These are phyloP conservation scores for Cydia pomonella DNA, from an alignment of 1,140 invertebrate genomes.

Conservation along the genomic window DNA sequence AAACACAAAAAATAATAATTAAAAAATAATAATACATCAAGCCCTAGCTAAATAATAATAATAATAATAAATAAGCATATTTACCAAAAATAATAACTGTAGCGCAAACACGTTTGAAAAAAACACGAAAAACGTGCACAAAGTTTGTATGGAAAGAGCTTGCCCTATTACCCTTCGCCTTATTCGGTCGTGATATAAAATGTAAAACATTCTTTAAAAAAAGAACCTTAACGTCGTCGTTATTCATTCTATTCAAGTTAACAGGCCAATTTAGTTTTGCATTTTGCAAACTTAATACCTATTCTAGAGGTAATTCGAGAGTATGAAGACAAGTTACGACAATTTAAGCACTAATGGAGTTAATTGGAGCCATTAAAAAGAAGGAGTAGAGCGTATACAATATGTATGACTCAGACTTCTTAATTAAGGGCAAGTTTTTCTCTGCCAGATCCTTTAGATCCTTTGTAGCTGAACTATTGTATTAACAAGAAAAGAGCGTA, in stretches of 20 bases:
- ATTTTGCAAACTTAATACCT: neutral
- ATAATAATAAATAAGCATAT: too few relatives aligned
- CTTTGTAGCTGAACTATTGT: too few relatives aligned
- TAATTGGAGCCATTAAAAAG: neutral
- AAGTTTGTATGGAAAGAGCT: too few relatives aligned
- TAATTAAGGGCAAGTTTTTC: neutral
- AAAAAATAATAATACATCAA: too few relatives aligned
- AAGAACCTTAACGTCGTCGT: neutral
- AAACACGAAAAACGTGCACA: too few relatives aligned
- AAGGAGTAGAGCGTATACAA: neutral
- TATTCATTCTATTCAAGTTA: conserved; percentile 11
- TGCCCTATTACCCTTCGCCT: too few relatives aligned
- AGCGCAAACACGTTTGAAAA: too few relatives aligned
- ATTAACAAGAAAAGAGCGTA: too few relatives aligned
- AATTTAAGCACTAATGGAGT: conserved; percentile 3
- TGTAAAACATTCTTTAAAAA: neutral
- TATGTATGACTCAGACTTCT: neutral
- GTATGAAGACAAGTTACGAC: conserved; percentile 3
- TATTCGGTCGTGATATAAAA: neutral
- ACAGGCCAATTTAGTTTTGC: neutral
- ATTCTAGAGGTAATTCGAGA: neutral
- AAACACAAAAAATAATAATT: too few relatives aligned
- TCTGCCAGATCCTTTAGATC: too few relatives aligned
- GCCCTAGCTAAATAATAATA: too few relatives aligned
- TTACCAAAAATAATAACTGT: too few relatives aligned